Conservation (phyloP, 2,113 vertebrate genomes). For the western clawed frog (Xenopus tropicalis) region UCB_Xtro_10.0 CM004445.2:46201501-46202000, state of each 20-base stretch:
- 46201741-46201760: background rate
- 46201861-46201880: too few relatives aligned
- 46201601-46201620: conserved; percentile 46
- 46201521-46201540: conserved; percentile 79
- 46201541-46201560: conserved; percentile 82
- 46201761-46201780: conserved; percentile 27
- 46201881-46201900: background rate
- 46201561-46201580: conserved; percentile 89
- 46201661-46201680: background rate
- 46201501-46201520: conserved; percentile 55
- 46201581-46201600: conserved; percentile 69
- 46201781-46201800: conserved; percentile 1
- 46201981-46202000: too few relatives aligned
- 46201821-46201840: background rate
- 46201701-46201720: background rate
- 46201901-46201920: too few relatives aligned
- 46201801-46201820: background rate
- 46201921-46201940: too few relatives aligned
- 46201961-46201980: too few relatives aligned
- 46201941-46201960: too few relatives aligned
- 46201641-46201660: background rate
- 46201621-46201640: conserved; percentile 18
- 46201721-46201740: conserved; percentile 14
- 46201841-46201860: background rate
- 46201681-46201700: background rate